These are phyloP conservation scores for Eupristina koningsbergeri DNA, from an alignment of 1,140 invertebrate genomes.

Conservation along the genomic window DNA sequence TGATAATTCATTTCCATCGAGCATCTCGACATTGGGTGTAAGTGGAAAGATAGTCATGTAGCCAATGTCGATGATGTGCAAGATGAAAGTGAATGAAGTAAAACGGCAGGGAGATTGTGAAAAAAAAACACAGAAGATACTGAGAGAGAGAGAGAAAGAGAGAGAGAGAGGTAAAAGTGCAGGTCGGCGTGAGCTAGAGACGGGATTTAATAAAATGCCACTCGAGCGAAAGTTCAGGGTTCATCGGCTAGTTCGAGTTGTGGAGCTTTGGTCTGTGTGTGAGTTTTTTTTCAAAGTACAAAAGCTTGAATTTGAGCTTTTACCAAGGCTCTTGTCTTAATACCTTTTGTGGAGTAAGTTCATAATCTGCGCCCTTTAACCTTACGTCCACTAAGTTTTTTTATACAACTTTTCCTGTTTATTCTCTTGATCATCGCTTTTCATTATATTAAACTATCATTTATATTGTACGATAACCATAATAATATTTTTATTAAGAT, in stretches of 20 bases:
- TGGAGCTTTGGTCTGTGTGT: neutral
- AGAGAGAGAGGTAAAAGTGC: neutral
- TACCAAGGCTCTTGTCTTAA: constrained; percentile 35
- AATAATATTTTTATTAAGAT: constrained; percentile 21
- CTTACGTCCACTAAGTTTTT: constrained; percentile 27
- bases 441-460: constrained; percentile 19
- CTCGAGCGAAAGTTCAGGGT: constrained; percentile 39
- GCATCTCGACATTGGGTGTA: neutral
- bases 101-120: neutral
- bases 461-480: neutral
- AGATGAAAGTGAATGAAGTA: neutral
- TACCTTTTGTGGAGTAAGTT: constrained; percentile 45
- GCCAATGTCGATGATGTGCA: constrained; percentile 22
- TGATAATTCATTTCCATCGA: constrained; percentile 14
- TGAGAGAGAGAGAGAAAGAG: neutral
- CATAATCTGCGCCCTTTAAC: constrained; percentile 27
- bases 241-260: constrained; percentile 14
- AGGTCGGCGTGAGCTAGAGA: neutral
- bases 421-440: constrained; percentile 26
- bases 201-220: constrained; percentile 41
- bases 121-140: neutral
- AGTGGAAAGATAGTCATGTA: constrained; percentile 26
- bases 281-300: constrained; percentile 22
- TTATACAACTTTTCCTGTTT: constrained; percentile 39
- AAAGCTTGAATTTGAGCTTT: constrained; percentile 43